Conservation (phyloP, 1,140 invertebrate genomes). For the Eumaeus atala region DNA sequence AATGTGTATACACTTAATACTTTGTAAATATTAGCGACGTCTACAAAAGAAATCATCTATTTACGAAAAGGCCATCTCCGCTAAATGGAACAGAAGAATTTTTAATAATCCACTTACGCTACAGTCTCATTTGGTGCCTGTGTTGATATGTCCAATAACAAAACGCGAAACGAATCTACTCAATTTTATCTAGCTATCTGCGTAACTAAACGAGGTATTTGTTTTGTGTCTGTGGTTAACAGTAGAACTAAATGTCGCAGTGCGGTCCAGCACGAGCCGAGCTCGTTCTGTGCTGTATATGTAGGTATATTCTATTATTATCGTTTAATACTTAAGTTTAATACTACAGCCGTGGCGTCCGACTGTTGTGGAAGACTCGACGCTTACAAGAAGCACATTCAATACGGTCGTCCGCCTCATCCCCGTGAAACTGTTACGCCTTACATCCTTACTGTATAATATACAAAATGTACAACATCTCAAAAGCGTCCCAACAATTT, state of each 20-base stretch:
- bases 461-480: constrained; percentile 71
- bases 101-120: constrained; percentile 59
- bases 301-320: constrained; percentile 68
- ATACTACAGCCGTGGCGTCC: constrained; percentile 55
- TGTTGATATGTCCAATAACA: constrained; percentile 71
- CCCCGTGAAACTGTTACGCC: constrained; percentile 53
- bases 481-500: constrained; percentile 57
- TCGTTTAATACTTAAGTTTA: constrained; percentile 72
- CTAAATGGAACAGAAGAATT: constrained; percentile 35
- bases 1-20: constrained; percentile 13
- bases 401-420: constrained; percentile 63
- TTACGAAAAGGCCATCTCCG: not conserved
- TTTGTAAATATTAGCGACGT: constrained; percentile 10
- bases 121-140: constrained; percentile 70
- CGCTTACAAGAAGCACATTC: constrained; percentile 69
- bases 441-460: constrained; percentile 57
- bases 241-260: constrained; percentile 49
- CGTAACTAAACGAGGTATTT: constrained; percentile 71
- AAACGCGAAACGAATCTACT: constrained; percentile 66
- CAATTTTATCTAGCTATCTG: constrained; percentile 53
- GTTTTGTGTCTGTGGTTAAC: constrained; percentile 67
- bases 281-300: constrained; percentile 48
- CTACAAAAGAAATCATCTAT: constrained; percentile 9
- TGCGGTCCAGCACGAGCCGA: constrained; percentile 36
- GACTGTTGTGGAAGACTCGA: constrained; percentile 72